Percentiles rank a stretch among this genome's conserved stretches.
These are phyloP conservation scores for Erythrocercus mccallii DNA, from an alignment of 2,113 vertebrate species.

Conservation along the genomic window DNA sequence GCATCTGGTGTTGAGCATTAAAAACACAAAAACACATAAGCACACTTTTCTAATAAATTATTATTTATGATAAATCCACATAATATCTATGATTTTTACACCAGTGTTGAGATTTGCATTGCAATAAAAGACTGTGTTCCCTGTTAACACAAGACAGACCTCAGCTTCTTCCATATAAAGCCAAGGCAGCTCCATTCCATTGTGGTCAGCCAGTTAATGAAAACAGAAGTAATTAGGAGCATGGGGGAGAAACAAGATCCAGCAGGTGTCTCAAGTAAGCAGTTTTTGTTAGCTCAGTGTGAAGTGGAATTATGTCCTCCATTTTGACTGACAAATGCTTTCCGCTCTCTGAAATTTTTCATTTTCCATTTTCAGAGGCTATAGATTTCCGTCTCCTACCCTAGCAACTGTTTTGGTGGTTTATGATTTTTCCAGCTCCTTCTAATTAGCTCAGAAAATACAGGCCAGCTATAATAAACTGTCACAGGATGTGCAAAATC, in stretches of 20 bases:
- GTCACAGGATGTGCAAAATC: not conserved
- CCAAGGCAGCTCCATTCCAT: not conserved
- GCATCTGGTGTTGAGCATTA: not conserved
- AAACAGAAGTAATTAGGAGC: not conserved
- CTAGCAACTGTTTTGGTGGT: not conserved
- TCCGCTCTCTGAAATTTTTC: conserved; percentile 8
- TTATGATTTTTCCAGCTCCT: not conserved
- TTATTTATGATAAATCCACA: not conserved
- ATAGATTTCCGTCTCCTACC: conserved; percentile 15
- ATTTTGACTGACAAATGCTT: not conserved
- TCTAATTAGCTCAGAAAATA: not conserved
- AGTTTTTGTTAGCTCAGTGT: not conserved
- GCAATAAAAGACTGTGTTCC: not conserved
- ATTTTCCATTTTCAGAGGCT: conserved; percentile 33
- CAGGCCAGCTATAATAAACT: not conserved
- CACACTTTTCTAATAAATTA: not conserved
- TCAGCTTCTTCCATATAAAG: not conserved
- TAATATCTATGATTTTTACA: not conserved
- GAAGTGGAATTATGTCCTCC: not conserved
- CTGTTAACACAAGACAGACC: not conserved
- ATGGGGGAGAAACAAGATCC: not conserved
- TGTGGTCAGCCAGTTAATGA: not conserved
- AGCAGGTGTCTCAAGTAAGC: not conserved
- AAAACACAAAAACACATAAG: not conserved
- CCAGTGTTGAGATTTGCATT: not conserved